Conservation (phyloP, 2,113 vertebrate species). For the Ctenomys sociabilis region DNA sequence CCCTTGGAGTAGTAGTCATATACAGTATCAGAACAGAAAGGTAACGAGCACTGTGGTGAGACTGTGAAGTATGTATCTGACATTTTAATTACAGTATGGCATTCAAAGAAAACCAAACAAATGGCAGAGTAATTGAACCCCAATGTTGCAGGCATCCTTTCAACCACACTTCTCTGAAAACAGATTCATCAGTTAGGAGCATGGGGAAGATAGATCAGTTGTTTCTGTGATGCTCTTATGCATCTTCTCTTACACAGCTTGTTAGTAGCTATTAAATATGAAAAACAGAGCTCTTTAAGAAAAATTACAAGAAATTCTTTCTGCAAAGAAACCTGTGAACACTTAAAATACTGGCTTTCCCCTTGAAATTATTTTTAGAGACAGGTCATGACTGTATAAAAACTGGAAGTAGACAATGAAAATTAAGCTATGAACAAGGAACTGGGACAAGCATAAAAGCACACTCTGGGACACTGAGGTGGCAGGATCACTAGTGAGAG, state of each 20-base stretch:
- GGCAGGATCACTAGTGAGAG: not conserved
- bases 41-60: not conserved
- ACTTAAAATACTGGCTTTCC: not conserved
- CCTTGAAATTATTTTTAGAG: not conserved
- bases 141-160: not conserved
- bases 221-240: not conserved
- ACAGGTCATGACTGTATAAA: not conserved
- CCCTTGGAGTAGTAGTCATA: not conserved
- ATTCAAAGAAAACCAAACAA: not conserved
- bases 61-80: not conserved
- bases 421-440: not conserved
- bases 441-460: not conserved
- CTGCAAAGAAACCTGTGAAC: not conserved
- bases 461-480: not conserved
- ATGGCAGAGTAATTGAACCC: not conserved
- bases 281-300: constrained; percentile 32
- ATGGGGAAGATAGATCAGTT: not conserved
- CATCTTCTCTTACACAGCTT: not conserved
- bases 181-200: not conserved
- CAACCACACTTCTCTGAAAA: constrained; percentile 25
- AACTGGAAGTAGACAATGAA: not conserved
- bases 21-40: not conserved
- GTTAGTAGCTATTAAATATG: not conserved
- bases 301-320: not conserved
- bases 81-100: constrained; percentile 3